phyloP scores from a whole-genome alignment of 2,888 invertebrate species.

The Chalcis sispes region DNA sequence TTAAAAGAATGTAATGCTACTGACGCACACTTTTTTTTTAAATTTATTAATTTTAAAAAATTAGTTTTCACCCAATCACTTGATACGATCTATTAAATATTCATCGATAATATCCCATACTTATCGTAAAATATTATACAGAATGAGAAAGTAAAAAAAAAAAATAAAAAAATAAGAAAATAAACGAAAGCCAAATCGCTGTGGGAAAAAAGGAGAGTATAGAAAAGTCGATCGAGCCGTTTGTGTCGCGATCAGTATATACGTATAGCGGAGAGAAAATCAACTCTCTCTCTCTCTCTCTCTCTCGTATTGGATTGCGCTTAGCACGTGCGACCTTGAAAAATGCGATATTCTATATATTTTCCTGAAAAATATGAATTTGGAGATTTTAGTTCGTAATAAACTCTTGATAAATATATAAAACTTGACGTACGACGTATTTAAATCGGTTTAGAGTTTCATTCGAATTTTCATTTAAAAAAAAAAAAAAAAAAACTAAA shows the following conservation, averaged over 20 bases:
- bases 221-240: slow-evolving; percentile 23
- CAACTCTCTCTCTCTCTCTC: too few species aligned
- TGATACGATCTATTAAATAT: slow-evolving; percentile 8
- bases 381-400: slow-evolving; percentile 1
- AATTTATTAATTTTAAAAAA: too few species aligned
- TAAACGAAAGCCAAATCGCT: not conserved
- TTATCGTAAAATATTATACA: slow-evolving; percentile 6
- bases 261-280: slow-evolving; percentile 8
- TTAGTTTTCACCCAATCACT: slow-evolving; percentile 2
- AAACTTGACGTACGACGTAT: too few species aligned
- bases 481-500: too few species aligned
- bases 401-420: too few species aligned
- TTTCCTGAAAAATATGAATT: not conserved
- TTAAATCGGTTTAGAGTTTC: too few species aligned
- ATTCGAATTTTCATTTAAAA: too few species aligned
- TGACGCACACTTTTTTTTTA: not conserved
- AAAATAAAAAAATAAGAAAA: not conserved
- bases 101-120: slow-evolving; percentile 24
- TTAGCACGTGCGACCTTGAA: slow-evolving; percentile 27
- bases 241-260: not conserved
- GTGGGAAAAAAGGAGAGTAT: slow-evolving; percentile 11
- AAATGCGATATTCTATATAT: slow-evolving; percentile 13
- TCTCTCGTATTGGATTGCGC: slow-evolving; percentile 11
- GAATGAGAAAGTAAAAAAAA: slow-evolving; percentile 7
- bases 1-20: not conserved